Conservation (phyloP, 2,888 invertebrate species). For the Alentia gelatinosa region DNA sequence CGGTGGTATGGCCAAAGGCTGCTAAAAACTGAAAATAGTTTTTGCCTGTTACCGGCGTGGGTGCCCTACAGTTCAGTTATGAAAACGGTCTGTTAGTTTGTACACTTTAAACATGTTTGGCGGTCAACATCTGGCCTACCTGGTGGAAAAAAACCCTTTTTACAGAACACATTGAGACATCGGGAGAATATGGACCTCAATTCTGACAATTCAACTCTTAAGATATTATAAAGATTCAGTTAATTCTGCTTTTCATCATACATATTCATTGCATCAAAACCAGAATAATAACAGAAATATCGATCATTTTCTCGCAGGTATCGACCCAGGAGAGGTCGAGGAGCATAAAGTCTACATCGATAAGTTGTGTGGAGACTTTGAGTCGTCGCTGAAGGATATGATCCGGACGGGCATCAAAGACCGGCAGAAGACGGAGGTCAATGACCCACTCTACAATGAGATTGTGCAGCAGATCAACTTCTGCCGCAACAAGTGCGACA, state of each 20-base stretch:
- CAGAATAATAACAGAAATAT: not conserved
- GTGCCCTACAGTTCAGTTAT: too few relatives aligned
- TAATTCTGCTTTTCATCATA: not conserved
- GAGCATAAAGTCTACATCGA: slow-evolving; percentile 86
- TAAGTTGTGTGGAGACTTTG: slow-evolving; percentile 85
- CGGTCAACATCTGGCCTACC: too few relatives aligned
- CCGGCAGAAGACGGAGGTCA: slow-evolving; percentile 82
- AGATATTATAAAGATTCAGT: too few relatives aligned
- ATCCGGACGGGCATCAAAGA: slow-evolving; percentile 83
- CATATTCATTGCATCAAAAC: not conserved
- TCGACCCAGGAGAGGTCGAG: slow-evolving; percentile 81
- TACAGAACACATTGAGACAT: too few relatives aligned
- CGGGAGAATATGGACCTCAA: too few relatives aligned
- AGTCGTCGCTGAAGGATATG: slow-evolving; percentile 86
- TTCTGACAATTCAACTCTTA: too few relatives aligned
- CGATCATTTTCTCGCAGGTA: slow-evolving; percentile 73
- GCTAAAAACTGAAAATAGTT: too few relatives aligned
- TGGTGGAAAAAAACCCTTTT: too few relatives aligned
- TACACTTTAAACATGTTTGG: too few relatives aligned
- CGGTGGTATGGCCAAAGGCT: too few relatives aligned
- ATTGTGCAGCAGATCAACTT: slow-evolving; percentile 87
- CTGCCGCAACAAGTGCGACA: slow-evolving; percentile 87
- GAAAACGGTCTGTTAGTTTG: too few relatives aligned
- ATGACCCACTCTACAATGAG: slow-evolving; percentile 85
- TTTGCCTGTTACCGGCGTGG: too few relatives aligned